A percentile compares a stretch with the other conserved stretches of the same genome.
These are phyloP conservation scores for Sparidentex hasta DNA, from an alignment of 2,797 vertebrate species.

Conservation along the genomic window DNA sequence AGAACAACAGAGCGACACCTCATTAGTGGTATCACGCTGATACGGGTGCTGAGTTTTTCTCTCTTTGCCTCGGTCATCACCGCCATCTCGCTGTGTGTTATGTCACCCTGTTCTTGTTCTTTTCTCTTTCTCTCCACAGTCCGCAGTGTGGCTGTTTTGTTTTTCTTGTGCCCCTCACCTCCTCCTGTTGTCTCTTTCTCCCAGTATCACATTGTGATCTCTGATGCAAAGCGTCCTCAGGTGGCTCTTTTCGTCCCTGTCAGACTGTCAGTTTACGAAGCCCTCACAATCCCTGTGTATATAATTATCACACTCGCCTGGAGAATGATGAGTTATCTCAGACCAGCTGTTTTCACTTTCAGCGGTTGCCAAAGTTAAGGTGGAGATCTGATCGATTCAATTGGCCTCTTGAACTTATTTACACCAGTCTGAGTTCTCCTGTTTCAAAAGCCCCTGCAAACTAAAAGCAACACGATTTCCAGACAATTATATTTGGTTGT, in stretches of 20 bases:
- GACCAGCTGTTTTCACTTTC: conserved; percentile 28
- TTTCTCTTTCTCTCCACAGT: conserved; percentile 9
- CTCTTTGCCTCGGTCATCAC: conserved; percentile 25
- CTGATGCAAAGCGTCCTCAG: conserved; percentile 54
- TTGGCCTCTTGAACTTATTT: conserved; percentile 7
- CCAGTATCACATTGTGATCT: conserved; percentile 28
- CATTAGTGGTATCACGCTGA: conserved; percentile 51
- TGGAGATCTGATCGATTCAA: conserved; percentile 15
- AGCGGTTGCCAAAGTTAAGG: conserved; percentile 22
- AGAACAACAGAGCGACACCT: conserved; percentile 30
- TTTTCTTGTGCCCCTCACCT: conserved; percentile 10
- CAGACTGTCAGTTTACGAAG: conserved; percentile 58
- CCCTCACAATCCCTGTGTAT: conserved; percentile 31
- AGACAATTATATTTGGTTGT: no score
- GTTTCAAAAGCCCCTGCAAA: background rate
- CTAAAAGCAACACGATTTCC: no score
- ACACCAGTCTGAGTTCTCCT: background rate
- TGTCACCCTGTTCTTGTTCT: conserved; percentile 41
- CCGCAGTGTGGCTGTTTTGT: conserved; percentile 3
- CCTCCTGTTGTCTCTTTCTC: background rate
- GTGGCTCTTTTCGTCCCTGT: conserved; percentile 58
- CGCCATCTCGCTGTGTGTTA: conserved; percentile 39
- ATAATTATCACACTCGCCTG: conserved; percentile 53
- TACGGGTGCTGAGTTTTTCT: conserved; percentile 16
- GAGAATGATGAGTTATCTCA: conserved; percentile 33